phyloP scores from a whole-genome alignment of 2,797 vertebrate genomes.

The Takifugu ocellatus region DNA sequence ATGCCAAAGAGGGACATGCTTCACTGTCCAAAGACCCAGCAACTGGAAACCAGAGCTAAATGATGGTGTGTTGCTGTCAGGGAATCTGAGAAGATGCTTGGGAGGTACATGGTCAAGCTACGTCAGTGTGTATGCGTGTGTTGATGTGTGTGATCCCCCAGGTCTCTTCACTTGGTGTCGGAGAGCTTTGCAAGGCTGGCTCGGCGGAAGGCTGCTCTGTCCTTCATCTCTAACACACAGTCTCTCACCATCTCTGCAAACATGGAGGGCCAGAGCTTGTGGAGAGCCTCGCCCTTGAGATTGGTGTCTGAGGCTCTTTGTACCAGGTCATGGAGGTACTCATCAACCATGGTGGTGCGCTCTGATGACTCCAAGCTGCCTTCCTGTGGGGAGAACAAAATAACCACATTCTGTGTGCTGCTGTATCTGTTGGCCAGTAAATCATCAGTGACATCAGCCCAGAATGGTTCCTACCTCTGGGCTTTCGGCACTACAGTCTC shows the following conservation, averaged over 20 bases:
- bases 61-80: slow-evolving; percentile 30
- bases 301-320: slow-evolving; percentile 87
- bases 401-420: not conserved
- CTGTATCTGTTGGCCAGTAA: not conserved
- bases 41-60: slow-evolving; percentile 15
- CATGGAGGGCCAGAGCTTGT: slow-evolving; percentile 94
- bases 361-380: slow-evolving; percentile 62
- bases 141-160: slow-evolving; percentile 40
- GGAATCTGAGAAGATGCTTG: slow-evolving; percentile 15
- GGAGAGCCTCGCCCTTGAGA: slow-evolving; percentile 87
- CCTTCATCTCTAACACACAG: slow-evolving; percentile 88
- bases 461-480: slow-evolving; percentile 77
- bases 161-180: slow-evolving; percentile 64
- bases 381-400: slow-evolving; percentile 58
- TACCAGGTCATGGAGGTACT: slow-evolving; percentile 84
- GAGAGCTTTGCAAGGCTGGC: slow-evolving; percentile 80
- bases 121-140: slow-evolving; percentile 27
- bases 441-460: too few relatives aligned
- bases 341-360: slow-evolving; percentile 67
- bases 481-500: slow-evolving; percentile 81
- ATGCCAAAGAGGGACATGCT: slow-evolving; percentile 18
- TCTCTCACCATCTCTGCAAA: slow-evolving; percentile 95
- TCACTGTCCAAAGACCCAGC: slow-evolving; percentile 25
- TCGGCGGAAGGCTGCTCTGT: slow-evolving; percentile 82
- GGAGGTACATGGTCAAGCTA: slow-evolving; percentile 11